phyloP scores from a whole-genome alignment of 37 sponge, comb jelly and placozoan species.

The Amphimedon queenslandica region DNA sequence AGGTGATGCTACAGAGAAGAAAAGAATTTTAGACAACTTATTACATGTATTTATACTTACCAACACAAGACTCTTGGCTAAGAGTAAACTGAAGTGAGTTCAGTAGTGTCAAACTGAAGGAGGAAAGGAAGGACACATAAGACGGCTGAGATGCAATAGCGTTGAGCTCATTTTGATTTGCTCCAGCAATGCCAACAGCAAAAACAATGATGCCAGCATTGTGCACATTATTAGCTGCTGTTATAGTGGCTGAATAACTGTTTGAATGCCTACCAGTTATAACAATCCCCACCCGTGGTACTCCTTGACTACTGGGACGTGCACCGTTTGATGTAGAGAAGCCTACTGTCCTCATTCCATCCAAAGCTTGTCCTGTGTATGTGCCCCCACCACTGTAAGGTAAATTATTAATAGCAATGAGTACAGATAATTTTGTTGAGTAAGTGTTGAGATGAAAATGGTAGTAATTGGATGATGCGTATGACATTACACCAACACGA shows the following conservation, averaged over 20 bases:
- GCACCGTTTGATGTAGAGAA: slow-evolving; percentile 35
- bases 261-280: too few species aligned
- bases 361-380: slow-evolving; percentile 50
- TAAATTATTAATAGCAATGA: too few species aligned
- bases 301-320: too few species aligned
- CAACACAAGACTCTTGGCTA: slow-evolving; percentile 38
- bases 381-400: slow-evolving; percentile 42
- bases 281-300: too few species aligned
- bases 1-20: slow-evolving; percentile 9
- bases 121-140: slow-evolving; percentile 8
- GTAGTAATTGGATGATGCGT: background rate
- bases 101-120: slow-evolving; percentile 21
- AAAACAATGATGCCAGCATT: too few species aligned
- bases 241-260: too few species aligned
- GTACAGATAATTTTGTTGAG: background rate
- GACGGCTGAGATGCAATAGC: too few species aligned
- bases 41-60: slow-evolving; percentile 6
- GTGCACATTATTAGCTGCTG: too few species aligned
- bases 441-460: slow-evolving; percentile 13
- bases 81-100: slow-evolving; percentile 15
- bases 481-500: too few species aligned
- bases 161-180: too few species aligned
- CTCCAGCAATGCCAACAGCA: too few species aligned
- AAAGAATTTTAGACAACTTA: background rate
- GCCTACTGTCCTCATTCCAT: background rate